Base-by-base conservation (phyloP, 92 coral and sea anemone species). In the Muricea muricata region DNA sequence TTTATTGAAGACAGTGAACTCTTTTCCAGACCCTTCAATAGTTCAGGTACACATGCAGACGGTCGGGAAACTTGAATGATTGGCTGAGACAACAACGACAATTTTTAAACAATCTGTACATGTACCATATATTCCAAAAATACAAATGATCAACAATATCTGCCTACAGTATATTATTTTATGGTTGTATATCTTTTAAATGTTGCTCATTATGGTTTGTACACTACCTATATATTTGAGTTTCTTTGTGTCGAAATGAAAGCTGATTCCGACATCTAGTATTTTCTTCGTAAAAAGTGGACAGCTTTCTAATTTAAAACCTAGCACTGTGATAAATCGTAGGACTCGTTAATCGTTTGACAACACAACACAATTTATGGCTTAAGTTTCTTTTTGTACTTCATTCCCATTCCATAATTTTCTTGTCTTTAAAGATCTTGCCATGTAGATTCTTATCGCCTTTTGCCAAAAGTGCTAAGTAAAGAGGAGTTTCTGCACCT, bases 401-500 rank as follows among this genome's bases (percentile, higher is more conserved):
- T 73, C 24, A 78, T 23, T 78, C 83, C 83, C 83, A 78, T 58
- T 78, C 83, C 83, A 78, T 78, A 18, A 78, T 57, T 41, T 78
- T 78, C 65, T 78, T 57, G 55, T 78, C 83, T 65, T 58, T 78
- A 46, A 78, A 78, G 48, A 78, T 78, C 63, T 78, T 78, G 37
- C 83, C 83, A 25, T 78, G 83, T 15, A 56, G 34, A 18, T 57
- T 57, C 35, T 78, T 78, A 5, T 78, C 55, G 69, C 71, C 83
- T 78, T 56, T 56, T 35, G 70, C 0, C 70, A 78, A 47, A n/a
- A 58, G 31, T 57, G 83, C 71, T 72, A 78, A 39, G 28, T 78
- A 78, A 56, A 78, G 26, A 58, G 83, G 83, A 52, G 83, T 78
- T 21, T 78, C 83, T 55, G 83, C 83, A 10, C 83, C 83, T 78